phyloP scores from a whole-genome alignment of 64 coral and sea anemone genomes.

The Pocillopora damicornis region DNA sequence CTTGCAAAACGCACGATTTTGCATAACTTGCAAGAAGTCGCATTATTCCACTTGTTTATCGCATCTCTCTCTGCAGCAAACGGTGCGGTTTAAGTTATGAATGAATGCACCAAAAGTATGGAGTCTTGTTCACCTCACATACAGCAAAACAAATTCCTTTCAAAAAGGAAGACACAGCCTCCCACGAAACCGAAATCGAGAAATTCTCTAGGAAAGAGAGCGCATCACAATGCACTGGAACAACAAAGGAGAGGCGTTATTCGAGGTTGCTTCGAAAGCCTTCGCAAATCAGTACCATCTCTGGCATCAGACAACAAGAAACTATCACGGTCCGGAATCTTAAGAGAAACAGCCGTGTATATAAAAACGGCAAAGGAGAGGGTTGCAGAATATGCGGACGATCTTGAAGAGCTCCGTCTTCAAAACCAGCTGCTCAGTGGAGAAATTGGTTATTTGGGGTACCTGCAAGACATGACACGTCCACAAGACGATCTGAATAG shows the following conservation, averaged over 20 bases:
- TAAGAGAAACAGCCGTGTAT: constrained; percentile 27
- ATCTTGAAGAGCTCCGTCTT: constrained; percentile 12
- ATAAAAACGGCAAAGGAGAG: neutral
- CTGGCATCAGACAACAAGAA: constrained; percentile 27
- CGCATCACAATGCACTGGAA: constrained; percentile 33
- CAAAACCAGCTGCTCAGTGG: constrained; percentile 19
- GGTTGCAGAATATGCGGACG: neutral
- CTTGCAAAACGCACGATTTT: neutral
- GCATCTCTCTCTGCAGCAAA: neutral
- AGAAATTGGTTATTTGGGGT: constrained; percentile 6
- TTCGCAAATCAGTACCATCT: constrained; percentile 13
- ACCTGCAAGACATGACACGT: neutral
- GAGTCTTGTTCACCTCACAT: neutral
- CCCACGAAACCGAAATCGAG: constrained; percentile 5
- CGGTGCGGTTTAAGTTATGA: neutral
- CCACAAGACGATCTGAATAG: neutral
- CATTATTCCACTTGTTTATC: neutral
- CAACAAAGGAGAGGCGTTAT: constrained; percentile 25
- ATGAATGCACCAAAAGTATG: neutral
- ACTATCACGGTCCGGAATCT: constrained; percentile 27
- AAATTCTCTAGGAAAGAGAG: constrained; percentile 3
- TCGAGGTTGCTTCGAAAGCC: constrained; percentile 26
- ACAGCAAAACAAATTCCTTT: constrained; percentile 1
- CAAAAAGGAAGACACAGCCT: constrained; percentile 11
- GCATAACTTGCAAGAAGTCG: neutral